Conservation (phyloP, 2,888 invertebrate genomes). For the Hyles lineata region DNA sequence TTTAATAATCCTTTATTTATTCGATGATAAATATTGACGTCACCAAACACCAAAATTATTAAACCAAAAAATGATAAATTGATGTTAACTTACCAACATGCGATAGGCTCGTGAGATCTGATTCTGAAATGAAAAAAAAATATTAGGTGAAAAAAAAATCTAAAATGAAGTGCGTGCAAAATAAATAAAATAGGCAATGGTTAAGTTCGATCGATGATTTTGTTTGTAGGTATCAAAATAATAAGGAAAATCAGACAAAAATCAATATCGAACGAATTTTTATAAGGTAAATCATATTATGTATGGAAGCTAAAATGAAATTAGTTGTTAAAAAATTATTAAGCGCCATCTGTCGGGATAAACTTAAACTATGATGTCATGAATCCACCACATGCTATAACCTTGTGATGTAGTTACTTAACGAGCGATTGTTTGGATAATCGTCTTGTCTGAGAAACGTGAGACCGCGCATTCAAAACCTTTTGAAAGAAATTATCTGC, state of each 20-base stretch:
- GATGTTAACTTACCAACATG: constrained; percentile 85
- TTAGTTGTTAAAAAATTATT: not conserved
- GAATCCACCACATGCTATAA: not conserved
- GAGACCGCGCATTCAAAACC: not conserved
- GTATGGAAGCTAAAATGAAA: not conserved
- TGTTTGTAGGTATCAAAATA: not conserved
- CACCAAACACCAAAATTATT: constrained; percentile 19
- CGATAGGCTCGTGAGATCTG: constrained; percentile 86
- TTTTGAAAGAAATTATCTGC: not conserved
- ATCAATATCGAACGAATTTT: not conserved
- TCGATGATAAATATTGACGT: not conserved
- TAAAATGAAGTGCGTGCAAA: constrained; percentile 53
- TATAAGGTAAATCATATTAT: not conserved
- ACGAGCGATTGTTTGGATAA: not conserved
- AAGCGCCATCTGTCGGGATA: not conserved
- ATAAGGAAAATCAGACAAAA: not conserved
- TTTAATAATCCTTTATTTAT: not conserved
- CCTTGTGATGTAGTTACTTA: constrained; percentile 4
- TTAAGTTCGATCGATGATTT: not conserved
- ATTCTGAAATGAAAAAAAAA: constrained; percentile 84
- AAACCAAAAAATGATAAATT: constrained; percentile 34
- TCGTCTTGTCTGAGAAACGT: not conserved
- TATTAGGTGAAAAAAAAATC: constrained; percentile 59
- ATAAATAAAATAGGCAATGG: constrained; percentile 37
- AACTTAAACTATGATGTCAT: not conserved